Conservation (phyloP, 2,113 vertebrate genomes). For the Perca fluviatilis region DNA sequence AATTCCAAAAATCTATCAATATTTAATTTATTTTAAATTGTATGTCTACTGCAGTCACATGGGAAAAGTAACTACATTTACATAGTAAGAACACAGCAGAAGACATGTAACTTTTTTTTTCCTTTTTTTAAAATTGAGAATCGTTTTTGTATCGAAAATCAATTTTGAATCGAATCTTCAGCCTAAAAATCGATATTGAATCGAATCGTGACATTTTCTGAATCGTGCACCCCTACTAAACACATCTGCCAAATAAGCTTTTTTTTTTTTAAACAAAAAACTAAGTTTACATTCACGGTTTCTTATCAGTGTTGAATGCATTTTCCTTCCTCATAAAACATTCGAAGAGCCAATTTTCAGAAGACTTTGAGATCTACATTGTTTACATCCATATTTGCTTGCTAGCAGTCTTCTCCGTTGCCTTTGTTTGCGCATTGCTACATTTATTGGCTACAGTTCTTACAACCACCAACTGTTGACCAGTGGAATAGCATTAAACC, state of each 20-base stretch:
- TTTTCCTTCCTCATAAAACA: slow-evolving; percentile 7
- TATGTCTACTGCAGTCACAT: no score
- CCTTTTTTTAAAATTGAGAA: no score
- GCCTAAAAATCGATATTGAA: no score
- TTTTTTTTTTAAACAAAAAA: background rate
- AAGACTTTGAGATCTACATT: background rate
- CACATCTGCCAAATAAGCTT: background rate
- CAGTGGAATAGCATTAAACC: background rate
- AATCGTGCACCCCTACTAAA: background rate
- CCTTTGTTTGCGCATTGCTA: background rate
- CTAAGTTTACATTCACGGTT: background rate
- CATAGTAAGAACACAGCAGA: no score
- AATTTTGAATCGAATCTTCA: no score
- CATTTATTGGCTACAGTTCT: background rate
- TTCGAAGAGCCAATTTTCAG: background rate
- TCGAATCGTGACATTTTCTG: no score
- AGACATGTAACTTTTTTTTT: no score
- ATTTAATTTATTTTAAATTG: no score
- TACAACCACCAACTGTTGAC: background rate
- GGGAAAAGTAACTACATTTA: no score
- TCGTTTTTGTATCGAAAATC: no score
- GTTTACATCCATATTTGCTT: background rate
- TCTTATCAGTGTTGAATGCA: background rate
- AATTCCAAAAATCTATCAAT: no score
- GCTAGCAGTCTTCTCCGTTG: background rate